These are phyloP conservation scores for Nicator chloris DNA, from an alignment of 2,113 vertebrate genomes.

Conservation along the genomic window DNA sequence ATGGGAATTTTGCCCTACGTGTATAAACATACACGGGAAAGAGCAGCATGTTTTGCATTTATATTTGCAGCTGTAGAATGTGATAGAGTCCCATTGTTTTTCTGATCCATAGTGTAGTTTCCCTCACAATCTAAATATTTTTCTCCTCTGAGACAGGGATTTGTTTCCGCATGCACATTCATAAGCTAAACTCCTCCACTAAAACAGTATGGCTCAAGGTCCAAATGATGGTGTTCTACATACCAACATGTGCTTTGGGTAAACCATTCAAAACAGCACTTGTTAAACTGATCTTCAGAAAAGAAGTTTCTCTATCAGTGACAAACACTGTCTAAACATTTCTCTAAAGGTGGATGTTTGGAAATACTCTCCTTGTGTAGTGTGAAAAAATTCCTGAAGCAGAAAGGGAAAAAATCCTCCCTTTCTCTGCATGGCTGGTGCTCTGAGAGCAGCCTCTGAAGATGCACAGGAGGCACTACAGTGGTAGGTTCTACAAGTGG, in stretches of 20 bases:
- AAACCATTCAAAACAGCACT: not conserved
- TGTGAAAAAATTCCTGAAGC: not conserved
- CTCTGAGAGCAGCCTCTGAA: not conserved
- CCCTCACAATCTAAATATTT: not conserved
- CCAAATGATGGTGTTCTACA: not conserved
- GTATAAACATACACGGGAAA: constrained; percentile 25
- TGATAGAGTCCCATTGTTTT: constrained; percentile 24
- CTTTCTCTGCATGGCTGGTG: rapidly evolving
- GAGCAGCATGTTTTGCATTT: not conserved
- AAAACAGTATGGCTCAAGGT: not conserved
- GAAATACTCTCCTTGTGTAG: not conserved
- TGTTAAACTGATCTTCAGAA: not conserved
- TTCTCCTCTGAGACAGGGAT: not conserved
- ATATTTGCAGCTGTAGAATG: constrained; percentile 32
- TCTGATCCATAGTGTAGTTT: constrained; percentile 1
- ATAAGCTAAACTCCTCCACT: not conserved
- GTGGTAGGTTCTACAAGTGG: not conserved
- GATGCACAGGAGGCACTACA: not conserved
- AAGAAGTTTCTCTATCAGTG: not conserved
- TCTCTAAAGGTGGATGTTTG: not conserved
- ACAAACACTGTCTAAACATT: not conserved
- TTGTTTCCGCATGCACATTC: not conserved
- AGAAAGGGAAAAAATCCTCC: not conserved
- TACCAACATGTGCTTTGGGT: not conserved
- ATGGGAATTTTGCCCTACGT: constrained; percentile 5